A percentile compares a stretch with the other conserved stretches of the same genome.
These are phyloP conservation scores for Calephelis perditalis DNA, from an alignment of 2,888 invertebrate genomes.

Conservation along the genomic window DNA sequence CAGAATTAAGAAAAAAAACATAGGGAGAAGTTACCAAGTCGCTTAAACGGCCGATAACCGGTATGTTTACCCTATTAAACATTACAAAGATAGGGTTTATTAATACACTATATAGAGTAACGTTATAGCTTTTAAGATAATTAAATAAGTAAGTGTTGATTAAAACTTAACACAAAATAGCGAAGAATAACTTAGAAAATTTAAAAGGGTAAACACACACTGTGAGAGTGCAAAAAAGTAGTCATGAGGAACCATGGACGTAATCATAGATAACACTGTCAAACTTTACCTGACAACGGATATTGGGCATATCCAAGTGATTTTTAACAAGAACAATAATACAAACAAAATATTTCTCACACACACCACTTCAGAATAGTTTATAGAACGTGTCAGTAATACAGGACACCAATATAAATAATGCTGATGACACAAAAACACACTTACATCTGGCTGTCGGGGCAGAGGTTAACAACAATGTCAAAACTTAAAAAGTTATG, in stretches of 20 bases:
- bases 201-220: no score
- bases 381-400: conserved; percentile 50
- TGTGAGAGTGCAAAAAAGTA: not conserved
- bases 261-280: not conserved
- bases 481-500: conserved; percentile 55
- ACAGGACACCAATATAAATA: conserved; percentile 47
- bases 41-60: no score
- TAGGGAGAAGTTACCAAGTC: no score
- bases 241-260: not conserved
- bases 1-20: no score
- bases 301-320: conserved; percentile 6
- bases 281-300: conserved; percentile 7
- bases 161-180: no score
- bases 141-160: no score
- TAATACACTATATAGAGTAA: no score
- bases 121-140: no score
- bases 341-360: conserved; percentile 43
- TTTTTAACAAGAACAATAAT: conserved; percentile 11
- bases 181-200: no score
- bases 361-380: conserved; percentile 43
- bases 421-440: conserved; percentile 52
- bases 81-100: no score
- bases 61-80: no score
- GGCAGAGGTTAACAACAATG: conserved; percentile 38
- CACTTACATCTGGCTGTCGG: conserved; percentile 62